Base-by-base conservation (phyloP, 2,888 invertebrate genomes). In the Acanthosoma haemorrhoidale region DNA sequence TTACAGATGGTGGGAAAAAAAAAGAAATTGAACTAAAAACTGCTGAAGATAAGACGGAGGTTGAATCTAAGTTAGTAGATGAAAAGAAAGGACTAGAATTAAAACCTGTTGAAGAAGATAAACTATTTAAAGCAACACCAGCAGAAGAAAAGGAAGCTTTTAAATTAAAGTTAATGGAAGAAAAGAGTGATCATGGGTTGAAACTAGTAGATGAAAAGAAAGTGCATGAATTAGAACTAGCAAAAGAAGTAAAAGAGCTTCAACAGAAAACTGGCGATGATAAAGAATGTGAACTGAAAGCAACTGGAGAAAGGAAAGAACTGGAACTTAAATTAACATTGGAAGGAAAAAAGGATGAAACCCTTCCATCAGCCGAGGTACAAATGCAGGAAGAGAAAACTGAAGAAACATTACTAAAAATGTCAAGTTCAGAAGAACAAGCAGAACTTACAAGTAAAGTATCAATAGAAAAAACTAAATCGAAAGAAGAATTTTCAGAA, bases 21-120 rank as follows among this genome's bases (percentile, higher is more conserved):
- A 6, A 21, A 68, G 68, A 41, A 6, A 15, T 39, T 9, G 41
- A 41, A 60, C 32, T 60, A 18, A 60, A 41, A 34, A 15, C 36
- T 11, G 13, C 68, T 58, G 71, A 71, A 41, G 67, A 71, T 34
- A 64, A 59, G 69, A 43, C 13, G 41, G 41, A 68, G 31, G 39
- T 57, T 36, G 68, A 41, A 51, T 43, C 16, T 5, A 66, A 66
- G 39, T 6, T n/a, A 13, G 38, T 25, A 25, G 39, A 25, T 9
- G 31, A 18, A 4, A 41, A 64, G 64, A 16, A 5, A 15, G 64
- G 39, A 34, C 21, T n/a, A 43, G 51, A 43, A 13, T 16, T 21
- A 21, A 66, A 43, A 51, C 13, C 5, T 13, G 29, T 29, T 34
- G 51, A 51, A 31, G 66, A 18, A 6, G 34, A 60, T 18, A 61